These are phyloP conservation scores for Paedocypris sp. DNA, from an alignment of 2,113 vertebrate genomes.

Conservation along the genomic window DNA sequence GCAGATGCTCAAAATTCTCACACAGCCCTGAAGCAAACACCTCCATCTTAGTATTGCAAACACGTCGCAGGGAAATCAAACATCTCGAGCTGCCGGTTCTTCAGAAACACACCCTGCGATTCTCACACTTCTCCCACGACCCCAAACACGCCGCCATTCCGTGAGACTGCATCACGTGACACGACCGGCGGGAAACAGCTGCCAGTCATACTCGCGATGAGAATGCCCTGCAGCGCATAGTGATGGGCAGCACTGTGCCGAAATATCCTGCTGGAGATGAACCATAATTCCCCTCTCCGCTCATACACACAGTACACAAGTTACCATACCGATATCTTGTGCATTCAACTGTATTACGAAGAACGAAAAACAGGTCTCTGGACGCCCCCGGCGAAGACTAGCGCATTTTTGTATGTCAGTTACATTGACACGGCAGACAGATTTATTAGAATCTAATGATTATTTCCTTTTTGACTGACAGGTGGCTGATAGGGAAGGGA, in stretches of 20 bases:
- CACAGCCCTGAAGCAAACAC: not conserved
- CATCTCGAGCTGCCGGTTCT: not conserved
- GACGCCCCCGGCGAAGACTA: conserved; percentile 32
- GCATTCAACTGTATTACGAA: conserved; percentile 42
- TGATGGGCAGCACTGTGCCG: conserved; percentile 54
- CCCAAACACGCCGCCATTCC: conserved; percentile 1
- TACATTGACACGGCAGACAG: conserved; percentile 41
- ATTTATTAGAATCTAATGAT: conserved; percentile 61
- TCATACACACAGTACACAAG: conserved; percentile 43
- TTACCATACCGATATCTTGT: conserved; percentile 41
- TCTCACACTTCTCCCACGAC: not conserved
- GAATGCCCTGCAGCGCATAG: conserved; percentile 24
- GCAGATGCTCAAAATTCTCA: not conserved
- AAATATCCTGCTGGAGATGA: conserved; percentile 48
- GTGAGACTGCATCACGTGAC: conserved; percentile 13
- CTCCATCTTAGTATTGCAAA: not conserved
- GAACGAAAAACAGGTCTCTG: conserved; percentile 27
- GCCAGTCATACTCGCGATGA: conserved; percentile 19
- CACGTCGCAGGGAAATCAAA: not conserved
- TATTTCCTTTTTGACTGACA: conserved; percentile 54
- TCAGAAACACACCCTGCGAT: conserved; percentile 5
- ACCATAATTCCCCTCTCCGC: conserved; percentile 39
- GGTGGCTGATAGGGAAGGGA: conserved; percentile 45
- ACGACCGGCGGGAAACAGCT: conserved; percentile 35
- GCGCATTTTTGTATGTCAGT: conserved; percentile 57